phyloP scores from a whole-genome alignment of 1,140 invertebrate genomes.

The Drosophila rufa region DNA sequence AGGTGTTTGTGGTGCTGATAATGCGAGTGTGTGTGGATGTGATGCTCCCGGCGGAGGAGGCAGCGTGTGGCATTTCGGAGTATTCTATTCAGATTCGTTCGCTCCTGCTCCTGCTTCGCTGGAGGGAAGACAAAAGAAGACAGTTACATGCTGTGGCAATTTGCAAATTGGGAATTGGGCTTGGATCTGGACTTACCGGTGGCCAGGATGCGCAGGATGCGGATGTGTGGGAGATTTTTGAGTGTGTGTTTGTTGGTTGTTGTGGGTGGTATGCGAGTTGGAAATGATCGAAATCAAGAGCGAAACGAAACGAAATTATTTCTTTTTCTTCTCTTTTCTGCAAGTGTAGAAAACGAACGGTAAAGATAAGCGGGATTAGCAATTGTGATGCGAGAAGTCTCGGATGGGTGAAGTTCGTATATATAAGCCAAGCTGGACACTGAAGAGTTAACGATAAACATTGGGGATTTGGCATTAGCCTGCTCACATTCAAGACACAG shows the following conservation, averaged over 20 bases:
- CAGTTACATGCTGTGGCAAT: conserved; percentile 14
- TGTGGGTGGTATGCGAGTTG: conserved; percentile 35
- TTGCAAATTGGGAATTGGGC: neutral
- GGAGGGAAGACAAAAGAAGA: conserved; percentile 27
- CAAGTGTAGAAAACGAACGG: conserved; percentile 64
- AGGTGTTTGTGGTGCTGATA: conserved; percentile 40
- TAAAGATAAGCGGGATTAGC: conserved; percentile 44
- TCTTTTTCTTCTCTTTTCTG: conserved; percentile 84
- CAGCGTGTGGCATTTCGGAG: conserved; percentile 54
- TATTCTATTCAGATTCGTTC: conserved; percentile 55
- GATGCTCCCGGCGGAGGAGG: conserved; percentile 19
- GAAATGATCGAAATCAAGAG: conserved; percentile 75
- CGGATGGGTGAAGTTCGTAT: conserved; percentile 20
- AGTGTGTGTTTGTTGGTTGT: conserved; percentile 38
- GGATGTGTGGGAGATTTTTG: conserved; percentile 30
- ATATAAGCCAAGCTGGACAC: conserved; percentile 62
- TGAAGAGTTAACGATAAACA: conserved; percentile 63
- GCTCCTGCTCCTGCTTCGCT: conserved; percentile 36
- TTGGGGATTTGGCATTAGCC: conserved; percentile 52
- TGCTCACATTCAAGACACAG: conserved; percentile 67
- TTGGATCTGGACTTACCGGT: conserved; percentile 68
- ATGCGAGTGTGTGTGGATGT: conserved; percentile 33
- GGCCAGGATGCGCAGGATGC: conserved; percentile 39
- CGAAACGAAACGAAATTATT: conserved; percentile 74
- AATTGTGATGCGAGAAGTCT: conserved; percentile 17